Evolutionary conservation across 2,113 vertebrate species (phyloP).

Genomic region (Mugil cephalus): DNA sequence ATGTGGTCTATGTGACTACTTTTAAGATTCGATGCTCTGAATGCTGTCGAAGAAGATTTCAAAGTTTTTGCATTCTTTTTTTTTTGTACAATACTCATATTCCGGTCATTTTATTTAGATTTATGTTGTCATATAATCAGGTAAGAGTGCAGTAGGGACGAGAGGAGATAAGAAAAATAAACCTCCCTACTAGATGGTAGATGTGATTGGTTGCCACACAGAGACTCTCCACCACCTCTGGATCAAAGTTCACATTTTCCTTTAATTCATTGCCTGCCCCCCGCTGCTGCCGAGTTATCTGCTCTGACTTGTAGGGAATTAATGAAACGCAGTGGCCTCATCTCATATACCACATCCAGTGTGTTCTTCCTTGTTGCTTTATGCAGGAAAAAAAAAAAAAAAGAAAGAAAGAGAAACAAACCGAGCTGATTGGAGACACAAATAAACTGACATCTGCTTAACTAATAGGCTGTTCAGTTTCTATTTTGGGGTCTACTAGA

Average conservation of each 20-base stretch:
- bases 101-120: not conserved
- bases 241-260: not conserved
- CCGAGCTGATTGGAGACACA: not conserved
- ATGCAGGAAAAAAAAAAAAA: too few relatives aligned
- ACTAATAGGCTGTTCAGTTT: too few relatives aligned
- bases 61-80: too few relatives aligned
- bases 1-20: too few relatives aligned
- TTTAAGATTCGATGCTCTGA: too few relatives aligned
- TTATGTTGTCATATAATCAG: not conserved
- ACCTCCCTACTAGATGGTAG: not conserved
- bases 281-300: not conserved
- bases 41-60: too few relatives aligned
- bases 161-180: not conserved
- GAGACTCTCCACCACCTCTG: not conserved
- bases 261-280: not conserved
- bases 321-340: not conserved
- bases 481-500: too few relatives aligned
- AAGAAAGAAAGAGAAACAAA: not conserved
- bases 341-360: not conserved
- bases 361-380: not conserved
- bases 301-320: not conserved
- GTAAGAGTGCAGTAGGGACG: too few relatives aligned
- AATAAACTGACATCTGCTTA: not conserved
- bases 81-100: not conserved
- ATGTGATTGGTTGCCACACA: slow-evolving; percentile 18